Base-by-base conservation (phyloP, 2,113 vertebrate species). In the Numida meleagris region DNA sequence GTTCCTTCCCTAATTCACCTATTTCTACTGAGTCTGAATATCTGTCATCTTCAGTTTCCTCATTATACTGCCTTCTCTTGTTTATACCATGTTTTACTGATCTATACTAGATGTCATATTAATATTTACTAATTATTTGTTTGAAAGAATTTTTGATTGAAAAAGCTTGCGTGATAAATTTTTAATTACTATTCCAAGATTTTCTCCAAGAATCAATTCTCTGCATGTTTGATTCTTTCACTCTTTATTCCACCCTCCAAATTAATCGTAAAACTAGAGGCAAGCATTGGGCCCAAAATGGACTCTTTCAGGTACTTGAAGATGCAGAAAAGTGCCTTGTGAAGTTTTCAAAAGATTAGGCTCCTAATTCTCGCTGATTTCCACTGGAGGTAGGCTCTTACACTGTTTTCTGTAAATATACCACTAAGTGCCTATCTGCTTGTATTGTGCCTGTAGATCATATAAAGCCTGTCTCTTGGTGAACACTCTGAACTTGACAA, bases 161-260 rank as follows among this genome's bases (percentile, higher is more conserved):
- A 65, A 34, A 81, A 40, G 21, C 34, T 84, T 18, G 48, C 38
- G 48, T 61, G 21, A n/a, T 74, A 43, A 33, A 53, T 75, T 53
- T 63, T 40, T 65, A 84, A 68, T 87, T 58, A 71, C 71, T 80
- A 66, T 77, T 71, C 34, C 48, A 50, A 13, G 71, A 59, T 67
- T 73, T 82, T 80, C 3, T 4, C 61, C 51, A 89, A 55, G 8
- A 55, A 10, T 81, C 43, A 63, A 36, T 92, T 86, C 10, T 89
- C 34, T 93, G 11, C 57, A 31, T 82, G 68, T 76, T 94, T 95
- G 81, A 92, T 92, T 89, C 89, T 79, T 94, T 89, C 89, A 87
- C 67, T 94, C 40, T 29, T 34, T 84, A 59, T 70, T 94, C 76
- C 36, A 78, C 86, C 40, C 79, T 96, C 70, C 8, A 46, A 94